Evolutionary conservation across 1,140 invertebrate genomes (phyloP).

Genomic region (Dreissena polymorpha): DNA sequence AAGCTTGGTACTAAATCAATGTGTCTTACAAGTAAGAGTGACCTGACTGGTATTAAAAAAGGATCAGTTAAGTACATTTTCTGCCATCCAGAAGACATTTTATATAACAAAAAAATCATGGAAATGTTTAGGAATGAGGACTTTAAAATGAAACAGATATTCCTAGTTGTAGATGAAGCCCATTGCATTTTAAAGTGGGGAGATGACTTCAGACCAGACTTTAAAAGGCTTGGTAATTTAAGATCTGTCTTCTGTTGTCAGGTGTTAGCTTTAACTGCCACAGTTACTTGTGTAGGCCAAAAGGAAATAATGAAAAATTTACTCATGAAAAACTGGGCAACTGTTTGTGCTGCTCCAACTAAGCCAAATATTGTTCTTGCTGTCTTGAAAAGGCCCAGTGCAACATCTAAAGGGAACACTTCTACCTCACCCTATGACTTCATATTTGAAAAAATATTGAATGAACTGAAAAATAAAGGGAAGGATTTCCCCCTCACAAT

Average conservation of each 20-base stretch:
- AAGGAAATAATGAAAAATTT: conserved; percentile 3
- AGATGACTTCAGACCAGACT: conserved; percentile 32
- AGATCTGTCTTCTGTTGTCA: conserved; percentile 24
- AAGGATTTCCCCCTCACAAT: conserved; percentile 16
- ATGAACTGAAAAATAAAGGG: conserved; percentile 7
- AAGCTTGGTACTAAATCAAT: conserved; percentile 11
- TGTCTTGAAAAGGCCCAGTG: conserved; percentile 24
- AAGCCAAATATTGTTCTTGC: conserved; percentile 19
- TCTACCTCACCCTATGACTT: conserved; percentile 31
- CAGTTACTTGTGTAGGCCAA: conserved; percentile 10
- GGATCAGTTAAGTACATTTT: conserved; percentile 13
- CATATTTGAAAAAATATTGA: conserved; percentile 24
- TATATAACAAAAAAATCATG: conserved; percentile 14
- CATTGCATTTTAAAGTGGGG: conserved; percentile 43
- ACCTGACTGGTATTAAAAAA: neutral
- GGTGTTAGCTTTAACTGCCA: conserved; percentile 20
- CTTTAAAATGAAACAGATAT: neutral
- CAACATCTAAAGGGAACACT: conserved; percentile 23
- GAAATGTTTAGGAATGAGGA: neutral
- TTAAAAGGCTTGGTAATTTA: neutral
- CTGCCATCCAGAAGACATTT: conserved; percentile 21
- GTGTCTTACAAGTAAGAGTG: neutral
- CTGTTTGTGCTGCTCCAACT: conserved; percentile 13
- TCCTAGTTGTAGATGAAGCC: conserved; percentile 34
- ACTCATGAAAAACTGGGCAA: neutral